phyloP scores from a whole-genome alignment of 2,797 vertebrate genomes.

The Anableps anableps region DNA sequence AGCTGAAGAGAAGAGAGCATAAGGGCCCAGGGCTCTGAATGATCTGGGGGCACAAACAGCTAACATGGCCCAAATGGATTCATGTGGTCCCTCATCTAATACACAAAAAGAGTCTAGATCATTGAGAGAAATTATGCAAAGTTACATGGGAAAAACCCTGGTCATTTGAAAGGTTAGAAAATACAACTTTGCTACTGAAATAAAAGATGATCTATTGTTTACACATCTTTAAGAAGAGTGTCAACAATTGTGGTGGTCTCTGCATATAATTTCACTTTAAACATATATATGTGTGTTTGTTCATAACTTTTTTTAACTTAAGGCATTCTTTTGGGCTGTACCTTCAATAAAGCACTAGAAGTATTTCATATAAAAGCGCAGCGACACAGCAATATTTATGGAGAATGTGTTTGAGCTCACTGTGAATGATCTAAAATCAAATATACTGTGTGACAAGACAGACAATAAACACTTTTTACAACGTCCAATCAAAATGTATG shows the following conservation, averaged over 20 bases:
- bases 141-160: background rate
- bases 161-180: background rate
- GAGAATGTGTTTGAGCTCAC: slow-evolving; percentile 33
- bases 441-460: slow-evolving; percentile 49
- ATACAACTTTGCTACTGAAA: background rate
- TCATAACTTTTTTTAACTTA: background rate
- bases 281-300: background rate
- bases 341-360: background rate
- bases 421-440: slow-evolving; percentile 37
- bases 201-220: background rate
- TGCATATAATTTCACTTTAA: background rate
- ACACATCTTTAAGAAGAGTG: background rate
- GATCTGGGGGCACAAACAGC: background rate
- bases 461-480: slow-evolving; percentile 63
- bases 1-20: background rate
- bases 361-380: background rate
- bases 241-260: background rate
- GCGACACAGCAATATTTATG: slow-evolving; percentile 24
- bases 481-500: slow-evolving; percentile 46
- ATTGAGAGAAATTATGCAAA: background rate
- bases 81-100: background rate
- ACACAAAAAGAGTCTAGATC: background rate
- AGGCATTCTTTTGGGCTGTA: background rate
- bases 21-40: background rate
- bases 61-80: background rate